Evolutionary conservation across 2,888 invertebrate genomes (phyloP).

Genomic region (Sialis fuliginosa): DNA sequence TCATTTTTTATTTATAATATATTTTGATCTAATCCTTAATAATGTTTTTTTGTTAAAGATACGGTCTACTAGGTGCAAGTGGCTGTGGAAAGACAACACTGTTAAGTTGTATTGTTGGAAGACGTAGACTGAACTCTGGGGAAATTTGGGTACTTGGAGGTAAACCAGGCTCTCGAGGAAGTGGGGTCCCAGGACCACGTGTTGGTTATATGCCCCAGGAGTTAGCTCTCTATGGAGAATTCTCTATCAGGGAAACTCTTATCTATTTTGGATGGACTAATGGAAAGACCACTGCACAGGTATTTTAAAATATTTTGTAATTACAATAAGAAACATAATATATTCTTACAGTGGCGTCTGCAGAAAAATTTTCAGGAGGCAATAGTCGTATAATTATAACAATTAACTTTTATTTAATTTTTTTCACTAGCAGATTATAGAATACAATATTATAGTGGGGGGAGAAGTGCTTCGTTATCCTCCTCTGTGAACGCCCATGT

Average conservation of each 20-base stretch:
- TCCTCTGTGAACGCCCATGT: no score
- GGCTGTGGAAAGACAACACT: constrained; percentile 86
- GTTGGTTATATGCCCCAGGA: constrained; percentile 86
- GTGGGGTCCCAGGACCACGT: constrained; percentile 75
- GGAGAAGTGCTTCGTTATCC: no score
- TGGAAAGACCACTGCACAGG: constrained; percentile 43
- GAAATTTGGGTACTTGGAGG: constrained; percentile 75
- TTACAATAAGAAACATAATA: neutral
- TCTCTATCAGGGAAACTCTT: constrained; percentile 64
- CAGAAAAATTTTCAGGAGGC: no score
- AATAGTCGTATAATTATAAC: no score
- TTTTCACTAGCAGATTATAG: no score
- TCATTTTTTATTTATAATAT: neutral
- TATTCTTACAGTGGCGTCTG: no score
- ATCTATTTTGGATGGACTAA: constrained; percentile 72
- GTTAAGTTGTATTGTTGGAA: constrained; percentile 69
- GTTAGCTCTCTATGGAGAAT: constrained; percentile 57
- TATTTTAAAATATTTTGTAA: neutral
- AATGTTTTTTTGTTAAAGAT: constrained; percentile 36
- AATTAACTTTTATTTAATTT: no score
- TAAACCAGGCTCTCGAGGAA: constrained; percentile 62
- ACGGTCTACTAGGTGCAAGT: constrained; percentile 75
- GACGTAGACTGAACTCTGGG: constrained; percentile 60
- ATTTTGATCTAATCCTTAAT: constrained; percentile 1
- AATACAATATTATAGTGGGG: no score